phyloP scores from a whole-genome alignment of 2,888 invertebrate species.

The Eulithis prunata region DNA sequence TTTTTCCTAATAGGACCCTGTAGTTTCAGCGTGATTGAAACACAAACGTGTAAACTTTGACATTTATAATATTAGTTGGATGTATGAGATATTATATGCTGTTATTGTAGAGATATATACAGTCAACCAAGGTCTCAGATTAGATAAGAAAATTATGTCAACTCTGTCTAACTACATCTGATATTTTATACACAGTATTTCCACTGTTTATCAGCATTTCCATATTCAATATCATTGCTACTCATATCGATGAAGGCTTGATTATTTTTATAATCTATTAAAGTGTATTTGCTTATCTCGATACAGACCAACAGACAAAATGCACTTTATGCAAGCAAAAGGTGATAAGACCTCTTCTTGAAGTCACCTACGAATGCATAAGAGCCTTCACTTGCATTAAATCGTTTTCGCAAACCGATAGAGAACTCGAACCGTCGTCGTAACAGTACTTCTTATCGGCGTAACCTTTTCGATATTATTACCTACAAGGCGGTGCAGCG shows the following conservation, averaged over 20 bases:
- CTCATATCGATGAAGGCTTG: background rate
- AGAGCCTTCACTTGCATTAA: too few species aligned
- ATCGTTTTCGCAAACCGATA: background rate
- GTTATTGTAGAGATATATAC: background rate
- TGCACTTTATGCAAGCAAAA: background rate
- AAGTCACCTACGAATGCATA: too few species aligned
- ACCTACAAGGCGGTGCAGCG: background rate
- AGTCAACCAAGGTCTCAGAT: conserved; percentile 53
- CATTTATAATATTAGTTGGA: too few species aligned
- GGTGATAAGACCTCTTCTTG: too few species aligned
- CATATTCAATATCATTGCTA: background rate
- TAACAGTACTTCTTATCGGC: conserved; percentile 1
- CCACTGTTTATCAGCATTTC: conserved; percentile 1
- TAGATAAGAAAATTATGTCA: conserved; percentile 49
- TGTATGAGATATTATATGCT: background rate
- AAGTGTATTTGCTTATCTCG: background rate
- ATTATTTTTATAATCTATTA: background rate
- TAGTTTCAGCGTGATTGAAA: too few species aligned
- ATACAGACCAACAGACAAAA: background rate
- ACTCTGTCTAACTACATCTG: conserved; percentile 12
- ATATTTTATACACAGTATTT: background rate
- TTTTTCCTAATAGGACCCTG: too few species aligned
- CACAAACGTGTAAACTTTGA: too few species aligned
- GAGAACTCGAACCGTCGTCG: background rate
- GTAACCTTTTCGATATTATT: background rate